Conservation (phyloP, 2,797 vertebrate species). For the Acipenser oxyrinchus region DNA sequence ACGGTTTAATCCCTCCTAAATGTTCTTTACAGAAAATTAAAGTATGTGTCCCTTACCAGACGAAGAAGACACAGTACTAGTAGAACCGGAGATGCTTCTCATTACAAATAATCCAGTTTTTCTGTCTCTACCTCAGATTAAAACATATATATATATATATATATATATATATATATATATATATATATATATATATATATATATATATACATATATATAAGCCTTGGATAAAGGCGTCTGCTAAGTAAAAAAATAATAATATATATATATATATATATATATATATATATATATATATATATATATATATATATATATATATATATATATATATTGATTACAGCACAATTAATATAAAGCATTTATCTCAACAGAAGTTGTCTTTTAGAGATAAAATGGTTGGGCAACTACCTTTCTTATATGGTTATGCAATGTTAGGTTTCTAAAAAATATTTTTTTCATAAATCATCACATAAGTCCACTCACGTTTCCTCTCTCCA, state of each 20-base stretch:
- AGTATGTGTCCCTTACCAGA: slow-evolving; percentile 45
- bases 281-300: not conserved
- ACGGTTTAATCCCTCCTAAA: too few species aligned
- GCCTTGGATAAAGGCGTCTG: too few species aligned
- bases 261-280: slow-evolving; percentile 3
- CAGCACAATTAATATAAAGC: not conserved
- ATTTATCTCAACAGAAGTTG: too few species aligned
- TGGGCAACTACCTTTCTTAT: not conserved
- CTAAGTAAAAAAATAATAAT: too few species aligned
- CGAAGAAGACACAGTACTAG: slow-evolving; percentile 50
- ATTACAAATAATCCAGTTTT: slow-evolving; percentile 63
- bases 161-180: not conserved
- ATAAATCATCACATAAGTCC: not conserved
- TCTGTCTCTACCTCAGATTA: slow-evolving; percentile 75
- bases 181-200: not conserved
- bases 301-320: not conserved
- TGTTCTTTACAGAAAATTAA: not conserved
- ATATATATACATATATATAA: not conserved
- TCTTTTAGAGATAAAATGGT: not conserved
- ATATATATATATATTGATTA: not conserved
- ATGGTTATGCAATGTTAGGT: not conserved
- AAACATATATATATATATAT: slow-evolving; percentile 10
- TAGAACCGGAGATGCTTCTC: slow-evolving; percentile 69
- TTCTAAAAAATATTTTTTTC: not conserved
- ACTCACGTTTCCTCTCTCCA: slow-evolving; percentile 81